These are phyloP conservation scores for Engraulis encrasicolus DNA, from an alignment of 2,113 vertebrate species.

Conservation along the genomic window DNA sequence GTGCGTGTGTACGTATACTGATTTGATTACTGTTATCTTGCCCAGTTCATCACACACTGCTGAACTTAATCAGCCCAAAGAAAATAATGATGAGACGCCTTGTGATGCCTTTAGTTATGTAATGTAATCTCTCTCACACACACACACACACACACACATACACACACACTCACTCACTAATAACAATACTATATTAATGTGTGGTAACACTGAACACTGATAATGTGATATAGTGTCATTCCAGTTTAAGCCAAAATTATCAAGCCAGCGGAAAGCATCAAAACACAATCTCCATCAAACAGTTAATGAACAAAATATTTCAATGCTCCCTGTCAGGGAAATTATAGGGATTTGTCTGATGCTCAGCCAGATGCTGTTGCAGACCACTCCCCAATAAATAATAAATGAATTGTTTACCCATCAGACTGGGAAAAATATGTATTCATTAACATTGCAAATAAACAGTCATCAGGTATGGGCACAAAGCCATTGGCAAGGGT, in stretches of 20 bases:
- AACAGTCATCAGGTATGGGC: background rate
- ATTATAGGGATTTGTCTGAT: background rate
- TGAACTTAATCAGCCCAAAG: slow-evolving; percentile 62
- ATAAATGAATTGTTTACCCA: background rate
- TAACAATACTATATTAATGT: background rate
- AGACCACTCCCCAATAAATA: background rate
- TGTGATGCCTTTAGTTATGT: slow-evolving; percentile 53
- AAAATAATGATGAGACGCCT: slow-evolving; percentile 60
- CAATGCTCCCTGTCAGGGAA: background rate
- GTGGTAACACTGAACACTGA: slow-evolving; percentile 6
- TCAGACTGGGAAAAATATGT: background rate
- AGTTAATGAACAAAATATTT: background rate
- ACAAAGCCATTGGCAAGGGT: slow-evolving; percentile 5
- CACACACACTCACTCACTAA: slow-evolving; percentile 5
- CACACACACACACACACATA: slow-evolving; percentile 24
- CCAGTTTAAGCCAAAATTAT: background rate
- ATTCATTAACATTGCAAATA: background rate
- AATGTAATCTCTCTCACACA: background rate
- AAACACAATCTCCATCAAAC: background rate
- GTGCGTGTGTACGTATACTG: too few species aligned
- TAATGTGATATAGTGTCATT: background rate
- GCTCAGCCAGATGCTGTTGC: background rate
- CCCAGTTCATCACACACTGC: slow-evolving; percentile 37
- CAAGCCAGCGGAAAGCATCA: background rate
- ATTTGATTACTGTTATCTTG: slow-evolving; percentile 58